Percentiles rank a stretch among this genome's conserved stretches.
Conservation (phyloP, 2,888 invertebrate species). For the Elegia similella region DNA sequence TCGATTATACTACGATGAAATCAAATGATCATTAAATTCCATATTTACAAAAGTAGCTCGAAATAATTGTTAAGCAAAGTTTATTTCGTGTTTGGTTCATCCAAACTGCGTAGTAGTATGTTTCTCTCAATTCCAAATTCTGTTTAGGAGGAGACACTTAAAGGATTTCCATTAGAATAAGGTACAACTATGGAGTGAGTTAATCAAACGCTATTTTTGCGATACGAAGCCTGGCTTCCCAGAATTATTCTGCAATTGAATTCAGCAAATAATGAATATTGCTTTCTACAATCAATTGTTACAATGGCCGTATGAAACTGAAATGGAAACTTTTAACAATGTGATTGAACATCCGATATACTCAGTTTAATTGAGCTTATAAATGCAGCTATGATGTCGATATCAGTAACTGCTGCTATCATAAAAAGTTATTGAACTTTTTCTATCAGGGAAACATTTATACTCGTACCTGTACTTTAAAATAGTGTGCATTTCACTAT, state of each 20-base stretch:
- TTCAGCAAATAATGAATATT: not conserved
- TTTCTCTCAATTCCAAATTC: not conserved
- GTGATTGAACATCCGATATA: not conserved
- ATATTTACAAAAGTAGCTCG: not conserved
- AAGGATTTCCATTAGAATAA: constrained; percentile 6
- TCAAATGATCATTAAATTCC: too few species aligned
- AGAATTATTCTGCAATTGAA: not conserved
- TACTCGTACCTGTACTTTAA: too few species aligned
- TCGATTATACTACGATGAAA: too few species aligned
- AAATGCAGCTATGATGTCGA: not conserved
- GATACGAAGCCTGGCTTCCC: not conserved
- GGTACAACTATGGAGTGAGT: too few species aligned
- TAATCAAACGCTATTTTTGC: not conserved
- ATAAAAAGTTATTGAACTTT: too few species aligned
- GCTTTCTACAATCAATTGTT: not conserved
- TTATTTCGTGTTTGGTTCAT: not conserved
- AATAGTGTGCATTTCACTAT: too few species aligned
- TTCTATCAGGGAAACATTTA: too few species aligned
- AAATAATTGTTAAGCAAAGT: not conserved
- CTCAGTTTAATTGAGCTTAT: not conserved
- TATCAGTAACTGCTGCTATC: not conserved
- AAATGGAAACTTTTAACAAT: not conserved
- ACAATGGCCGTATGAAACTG: not conserved
- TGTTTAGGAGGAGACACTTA: not conserved
- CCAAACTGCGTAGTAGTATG: not conserved